Evolutionary conservation across 1,140 invertebrate genomes (phyloP).

Genomic region (Zaprionus camerounensis): DNA sequence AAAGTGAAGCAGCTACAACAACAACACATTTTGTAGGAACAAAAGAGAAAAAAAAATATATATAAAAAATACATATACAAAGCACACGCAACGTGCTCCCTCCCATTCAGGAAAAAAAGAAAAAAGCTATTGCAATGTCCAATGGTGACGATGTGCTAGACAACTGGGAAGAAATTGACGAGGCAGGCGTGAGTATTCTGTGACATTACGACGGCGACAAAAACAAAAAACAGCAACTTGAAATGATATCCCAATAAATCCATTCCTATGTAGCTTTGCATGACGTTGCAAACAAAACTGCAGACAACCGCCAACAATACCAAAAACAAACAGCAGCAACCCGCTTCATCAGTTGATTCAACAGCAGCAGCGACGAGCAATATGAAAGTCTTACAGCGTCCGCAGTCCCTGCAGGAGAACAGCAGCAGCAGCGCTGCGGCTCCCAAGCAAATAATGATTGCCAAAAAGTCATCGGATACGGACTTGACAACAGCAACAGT

Average conservation of each 20-base stretch:
- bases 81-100: constrained; percentile 63
- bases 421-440: constrained; percentile 58
- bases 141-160: constrained; percentile 88
- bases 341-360: constrained; percentile 15
- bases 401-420: constrained; percentile 67
- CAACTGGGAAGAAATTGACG: constrained; percentile 94
- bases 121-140: constrained; percentile 83
- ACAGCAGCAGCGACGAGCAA: constrained; percentile 43
- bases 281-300: constrained; percentile 73
- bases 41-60: constrained; percentile 1
- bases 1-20: constrained; percentile 63
- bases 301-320: constrained; percentile 43
- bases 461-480: constrained; percentile 83
- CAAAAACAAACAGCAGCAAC: constrained; percentile 8
- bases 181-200: constrained; percentile 86
- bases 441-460: constrained; percentile 85
- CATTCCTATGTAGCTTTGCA: constrained; percentile 56
- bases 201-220: constrained; percentile 18
- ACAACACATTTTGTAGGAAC: constrained; percentile 25
- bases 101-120: constrained; percentile 19
- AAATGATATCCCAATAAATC: constrained; percentile 17
- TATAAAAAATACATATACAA: constrained; percentile 10
- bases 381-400: constrained; percentile 85
- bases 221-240: constrained; percentile 9
- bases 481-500: constrained; percentile 47